These are phyloP conservation scores for Mya arenaria DNA, from an alignment of 1,140 invertebrate genomes.

Conservation along the genomic window DNA sequence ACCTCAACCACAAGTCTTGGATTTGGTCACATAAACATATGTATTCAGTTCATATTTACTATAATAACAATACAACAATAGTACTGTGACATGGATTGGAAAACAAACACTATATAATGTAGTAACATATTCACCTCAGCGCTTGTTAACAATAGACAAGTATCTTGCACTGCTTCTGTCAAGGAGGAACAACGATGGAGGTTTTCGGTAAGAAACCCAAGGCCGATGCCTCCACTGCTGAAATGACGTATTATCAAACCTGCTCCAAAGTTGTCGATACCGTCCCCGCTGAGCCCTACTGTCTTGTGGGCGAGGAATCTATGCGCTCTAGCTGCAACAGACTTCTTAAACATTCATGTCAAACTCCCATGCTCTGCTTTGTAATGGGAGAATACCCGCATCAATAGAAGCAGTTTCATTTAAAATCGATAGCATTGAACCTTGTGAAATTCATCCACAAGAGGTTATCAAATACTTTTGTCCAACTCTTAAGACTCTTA, in stretches of 20 bases:
- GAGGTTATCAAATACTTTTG: not conserved
- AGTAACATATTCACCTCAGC: not conserved
- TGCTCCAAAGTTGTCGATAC: not conserved
- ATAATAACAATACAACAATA: no score
- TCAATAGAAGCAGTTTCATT: not conserved
- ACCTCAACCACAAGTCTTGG: no score
- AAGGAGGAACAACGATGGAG: not conserved
- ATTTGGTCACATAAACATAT: no score
- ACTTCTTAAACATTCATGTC: not conserved
- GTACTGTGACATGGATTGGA: no score
- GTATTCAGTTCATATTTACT: no score
- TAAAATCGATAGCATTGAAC: not conserved
- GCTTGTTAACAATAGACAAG: not conserved
- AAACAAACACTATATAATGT: no score
- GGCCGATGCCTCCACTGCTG: not conserved
- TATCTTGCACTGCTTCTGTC: not conserved
- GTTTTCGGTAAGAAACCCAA: not conserved
- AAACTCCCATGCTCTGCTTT: not conserved
- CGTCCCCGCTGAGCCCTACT: not conserved
- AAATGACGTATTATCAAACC: not conserved
- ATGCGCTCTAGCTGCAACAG: not conserved
- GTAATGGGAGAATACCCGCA: not conserved
- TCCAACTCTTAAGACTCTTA: not conserved
- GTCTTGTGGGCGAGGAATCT: not conserved
- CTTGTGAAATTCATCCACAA: not conserved